These are phyloP conservation scores for Sebastolobus alascanus DNA, from an alignment of 2,797 vertebrate species.

Conservation along the genomic window DNA sequence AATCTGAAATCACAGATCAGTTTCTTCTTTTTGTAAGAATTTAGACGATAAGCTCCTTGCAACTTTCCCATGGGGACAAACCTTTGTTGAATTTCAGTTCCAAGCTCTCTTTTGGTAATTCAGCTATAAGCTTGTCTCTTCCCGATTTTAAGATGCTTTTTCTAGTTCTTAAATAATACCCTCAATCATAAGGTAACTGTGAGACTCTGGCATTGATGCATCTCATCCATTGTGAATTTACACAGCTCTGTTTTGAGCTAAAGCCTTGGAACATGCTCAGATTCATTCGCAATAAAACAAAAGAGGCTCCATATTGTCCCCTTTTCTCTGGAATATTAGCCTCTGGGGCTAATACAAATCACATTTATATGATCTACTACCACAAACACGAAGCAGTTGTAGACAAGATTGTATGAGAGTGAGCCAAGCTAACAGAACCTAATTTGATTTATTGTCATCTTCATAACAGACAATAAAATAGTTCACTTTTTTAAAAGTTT, in stretches of 20 bases:
- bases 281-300: constrained; percentile 35
- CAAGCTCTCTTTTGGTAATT: background rate
- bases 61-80: background rate
- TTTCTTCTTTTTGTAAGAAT: background rate
- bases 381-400: constrained; percentile 13
- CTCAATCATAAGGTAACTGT: constrained; percentile 25
- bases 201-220: constrained; percentile 8
- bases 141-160: background rate
- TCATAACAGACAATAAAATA: constrained; percentile 4
- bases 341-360: constrained; percentile 32
- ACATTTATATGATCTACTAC: constrained; percentile 35
- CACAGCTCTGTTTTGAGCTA: constrained; percentile 15
- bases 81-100: background rate
- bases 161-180: constrained; percentile 14
- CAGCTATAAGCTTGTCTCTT: background rate
- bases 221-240: constrained; percentile 19
- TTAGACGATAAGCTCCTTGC: background rate
- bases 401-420: constrained; percentile 18
- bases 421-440: constrained; percentile 20
- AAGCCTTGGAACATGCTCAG: constrained; percentile 16
- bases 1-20: background rate
- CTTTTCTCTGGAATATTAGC: constrained; percentile 12
- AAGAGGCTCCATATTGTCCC: constrained; percentile 34
- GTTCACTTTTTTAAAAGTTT: background rate
- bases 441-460: constrained; percentile 13